Percentiles rank a stretch among this genome's conserved stretches.
phyloP scores from a whole-genome alignment of 2,797 vertebrate genomes.

The Rhinella marina region DNA sequence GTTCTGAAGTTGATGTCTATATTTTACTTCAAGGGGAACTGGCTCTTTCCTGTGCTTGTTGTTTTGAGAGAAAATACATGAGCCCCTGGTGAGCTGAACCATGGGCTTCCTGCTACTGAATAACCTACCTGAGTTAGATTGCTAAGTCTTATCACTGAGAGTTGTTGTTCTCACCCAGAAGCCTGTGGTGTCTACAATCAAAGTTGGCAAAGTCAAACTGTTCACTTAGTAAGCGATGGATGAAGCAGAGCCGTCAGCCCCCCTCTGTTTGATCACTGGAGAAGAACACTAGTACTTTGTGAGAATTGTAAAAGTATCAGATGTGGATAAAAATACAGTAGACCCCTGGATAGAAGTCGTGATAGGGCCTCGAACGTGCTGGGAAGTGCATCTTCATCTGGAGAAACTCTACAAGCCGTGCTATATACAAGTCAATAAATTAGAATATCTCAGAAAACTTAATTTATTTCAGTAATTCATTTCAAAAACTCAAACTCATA shows the following conservation, averaged over 20 bases:
- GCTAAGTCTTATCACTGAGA: neutral
- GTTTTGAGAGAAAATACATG: conserved; percentile 2
- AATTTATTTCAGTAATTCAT: no score
- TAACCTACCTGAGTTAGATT: conserved; percentile 14
- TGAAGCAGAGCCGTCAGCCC: neutral
- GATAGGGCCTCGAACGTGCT: neutral
- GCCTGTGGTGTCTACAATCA: neutral
- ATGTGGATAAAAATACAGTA: neutral
- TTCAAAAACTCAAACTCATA: no score
- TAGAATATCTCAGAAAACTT: no score
- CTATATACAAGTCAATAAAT: neutral
- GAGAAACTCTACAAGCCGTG: neutral
- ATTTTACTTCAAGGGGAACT: conserved; percentile 41
- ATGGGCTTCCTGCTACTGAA: conserved; percentile 23
- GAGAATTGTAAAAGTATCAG: neutral
- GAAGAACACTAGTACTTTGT: neutral
- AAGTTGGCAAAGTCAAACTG: neutral
- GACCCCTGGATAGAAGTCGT: neutral
- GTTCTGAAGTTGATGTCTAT: conserved; percentile 34
- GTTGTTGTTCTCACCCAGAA: neutral
- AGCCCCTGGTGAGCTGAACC: conserved; percentile 10
- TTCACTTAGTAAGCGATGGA: neutral
- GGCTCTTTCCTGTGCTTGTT: conserved; percentile 26
- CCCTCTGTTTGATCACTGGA: neutral
- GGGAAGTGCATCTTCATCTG: neutral